Evolutionary conservation across 2,888 invertebrate genomes (phyloP).

Genomic region (Eristalis tenax): DNA sequence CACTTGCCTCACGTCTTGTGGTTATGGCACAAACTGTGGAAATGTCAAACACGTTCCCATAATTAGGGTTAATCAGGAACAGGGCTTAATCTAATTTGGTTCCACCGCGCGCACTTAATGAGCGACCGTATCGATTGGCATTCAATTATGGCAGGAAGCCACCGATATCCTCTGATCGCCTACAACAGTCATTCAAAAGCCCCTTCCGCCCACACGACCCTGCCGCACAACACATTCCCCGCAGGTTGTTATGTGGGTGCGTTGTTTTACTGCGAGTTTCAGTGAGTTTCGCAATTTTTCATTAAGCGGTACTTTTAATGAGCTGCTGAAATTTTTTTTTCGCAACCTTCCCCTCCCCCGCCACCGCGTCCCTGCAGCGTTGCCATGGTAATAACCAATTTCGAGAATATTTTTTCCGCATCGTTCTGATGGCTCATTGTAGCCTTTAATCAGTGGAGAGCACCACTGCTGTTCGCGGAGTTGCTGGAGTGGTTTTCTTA

Average conservation of each 20-base stretch:
- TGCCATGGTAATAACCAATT: conserved; percentile 54
- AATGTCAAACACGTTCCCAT: conserved; percentile 65
- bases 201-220: neutral
- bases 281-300: conserved; percentile 58
- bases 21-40: conserved; percentile 43
- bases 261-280: conserved; percentile 32
- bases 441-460: conserved; percentile 56
- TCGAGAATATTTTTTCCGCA: conserved; percentile 8
- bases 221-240: neutral
- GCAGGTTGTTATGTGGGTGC: neutral
- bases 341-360: neutral
- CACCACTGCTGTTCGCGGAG: neutral
- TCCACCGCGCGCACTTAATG: conserved; percentile 57
- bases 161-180: conserved; percentile 41
- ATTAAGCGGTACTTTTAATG: conserved; percentile 66
- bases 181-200: neutral
- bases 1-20: conserved; percentile 31
- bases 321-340: conserved; percentile 53
- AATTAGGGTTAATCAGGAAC: conserved; percentile 69
- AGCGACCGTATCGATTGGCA: conserved; percentile 62
- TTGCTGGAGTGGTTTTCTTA: conserved; percentile 28
- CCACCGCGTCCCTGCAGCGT: neutral
- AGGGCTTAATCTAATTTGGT: conserved; percentile 65
- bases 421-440: conserved; percentile 40
- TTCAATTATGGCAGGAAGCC: conserved; percentile 65